These are phyloP conservation scores for Eidolon dupreanum DNA, from an alignment of 2,797 vertebrate species.

Conservation along the genomic window DNA sequence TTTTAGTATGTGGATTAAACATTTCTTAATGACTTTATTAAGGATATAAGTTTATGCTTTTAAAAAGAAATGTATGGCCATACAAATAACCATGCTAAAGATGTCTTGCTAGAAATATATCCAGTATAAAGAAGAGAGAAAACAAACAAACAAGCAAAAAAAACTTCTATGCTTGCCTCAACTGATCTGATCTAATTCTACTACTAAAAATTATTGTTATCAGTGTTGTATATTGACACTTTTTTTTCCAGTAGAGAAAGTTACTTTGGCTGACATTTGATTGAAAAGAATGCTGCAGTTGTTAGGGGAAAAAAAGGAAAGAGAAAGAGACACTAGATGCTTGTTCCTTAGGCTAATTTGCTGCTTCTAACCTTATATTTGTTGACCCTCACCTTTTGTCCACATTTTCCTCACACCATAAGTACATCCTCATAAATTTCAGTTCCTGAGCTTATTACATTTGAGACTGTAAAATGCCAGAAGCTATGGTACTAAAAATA, in stretches of 20 bases:
- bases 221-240: not conserved
- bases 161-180: not conserved
- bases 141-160: not conserved
- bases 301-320: not conserved
- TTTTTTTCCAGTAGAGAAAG: slow-evolving; percentile 21
- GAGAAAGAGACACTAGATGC: not conserved
- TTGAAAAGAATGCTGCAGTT: slow-evolving; percentile 30
- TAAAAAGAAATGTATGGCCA: not conserved
- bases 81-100: not conserved
- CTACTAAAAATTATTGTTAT: not conserved
- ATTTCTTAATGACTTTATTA: slow-evolving; percentile 29
- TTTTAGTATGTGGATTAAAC: slow-evolving; percentile 19
- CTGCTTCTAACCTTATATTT: slow-evolving; percentile 59
- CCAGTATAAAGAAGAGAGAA: not conserved
- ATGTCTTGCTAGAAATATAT: not conserved
- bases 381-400: slow-evolving; percentile 66
- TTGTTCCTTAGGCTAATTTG: slow-evolving; percentile 65
- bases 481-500: not conserved
- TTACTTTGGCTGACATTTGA: slow-evolving; percentile 34
- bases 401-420: slow-evolving; percentile 52
- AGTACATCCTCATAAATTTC: slow-evolving; percentile 56
- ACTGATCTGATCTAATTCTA: not conserved
- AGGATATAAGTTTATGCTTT: not conserved
- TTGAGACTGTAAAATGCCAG: slow-evolving; percentile 64
- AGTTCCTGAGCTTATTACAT: slow-evolving; percentile 53